phyloP scores from a whole-genome alignment of 2,888 invertebrate genomes.

The Therioaphis trifolii region DNA sequence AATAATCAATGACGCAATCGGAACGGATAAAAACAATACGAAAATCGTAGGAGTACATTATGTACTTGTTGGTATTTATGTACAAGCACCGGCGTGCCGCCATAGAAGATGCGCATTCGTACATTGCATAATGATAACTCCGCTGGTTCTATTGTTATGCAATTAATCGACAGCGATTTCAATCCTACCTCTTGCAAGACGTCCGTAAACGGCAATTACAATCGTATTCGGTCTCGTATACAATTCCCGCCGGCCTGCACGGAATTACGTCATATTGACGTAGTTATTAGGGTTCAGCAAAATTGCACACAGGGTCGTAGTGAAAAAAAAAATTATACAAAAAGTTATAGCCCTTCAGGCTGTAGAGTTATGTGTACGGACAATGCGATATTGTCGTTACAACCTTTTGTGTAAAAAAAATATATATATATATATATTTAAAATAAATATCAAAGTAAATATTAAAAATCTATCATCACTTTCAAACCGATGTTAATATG shows the following conservation, averaged over 20 bases:
- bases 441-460: too few species aligned
- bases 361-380: too few species aligned
- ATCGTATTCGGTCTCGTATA: neutral
- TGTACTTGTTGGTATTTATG: neutral
- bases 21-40: conserved; percentile 21
- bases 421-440: too few species aligned
- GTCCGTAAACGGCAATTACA: conserved; percentile 8
- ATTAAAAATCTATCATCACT: too few species aligned
- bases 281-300: neutral
- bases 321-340: neutral
- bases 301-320: conserved; percentile 16
- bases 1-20: conserved; percentile 34
- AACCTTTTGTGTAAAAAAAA: too few species aligned
- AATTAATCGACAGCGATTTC: conserved; percentile 39
- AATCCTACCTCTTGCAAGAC: neutral
- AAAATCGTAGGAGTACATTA: conserved; percentile 3
- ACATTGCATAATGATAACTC: conserved; percentile 3
- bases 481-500: too few species aligned
- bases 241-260: too few species aligned
- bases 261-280: conserved; percentile 14
- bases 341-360: too few species aligned
- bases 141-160: conserved; percentile 1
- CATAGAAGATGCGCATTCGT: neutral
- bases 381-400: too few species aligned
- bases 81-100: neutral